Evolutionary conservation across 35 echinoderm and acorn worm species (phyloP).

Genomic region (Apostichopus californicus): DNA sequence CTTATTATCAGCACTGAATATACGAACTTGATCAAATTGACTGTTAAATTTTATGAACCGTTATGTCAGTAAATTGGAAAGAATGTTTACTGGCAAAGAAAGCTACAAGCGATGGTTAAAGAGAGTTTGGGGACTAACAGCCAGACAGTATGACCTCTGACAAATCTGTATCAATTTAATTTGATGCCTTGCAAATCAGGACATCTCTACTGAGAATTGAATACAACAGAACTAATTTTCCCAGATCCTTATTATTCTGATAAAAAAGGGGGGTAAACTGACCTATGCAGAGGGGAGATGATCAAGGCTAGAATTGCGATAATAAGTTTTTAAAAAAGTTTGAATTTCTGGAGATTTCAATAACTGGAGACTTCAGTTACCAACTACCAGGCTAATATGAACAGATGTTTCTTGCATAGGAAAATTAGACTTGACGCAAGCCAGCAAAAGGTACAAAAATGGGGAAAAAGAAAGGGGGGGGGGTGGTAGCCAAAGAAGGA

Average conservation of each 20-base stretch:
- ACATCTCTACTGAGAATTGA: conserved; percentile 21
- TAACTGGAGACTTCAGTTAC: too few species aligned
- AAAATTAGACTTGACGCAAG: background rate
- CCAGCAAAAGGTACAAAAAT: background rate
- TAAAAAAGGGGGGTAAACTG: background rate
- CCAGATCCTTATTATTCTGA: background rate
- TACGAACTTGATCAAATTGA: background rate
- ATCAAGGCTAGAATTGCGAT: background rate
- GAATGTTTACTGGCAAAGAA: conserved; percentile 2
- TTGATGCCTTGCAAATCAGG: conserved; percentile 1
- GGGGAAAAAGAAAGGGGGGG: background rate
- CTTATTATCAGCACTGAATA: too few species aligned
- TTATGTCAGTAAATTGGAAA: conserved; percentile 10
- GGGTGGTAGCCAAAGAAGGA: background rate
- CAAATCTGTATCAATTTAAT: conserved; percentile 36
- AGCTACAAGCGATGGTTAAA: background rate
- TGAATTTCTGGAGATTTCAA: too few species aligned
- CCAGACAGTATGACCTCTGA: conserved; percentile 10
- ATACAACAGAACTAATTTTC: conserved; percentile 20
- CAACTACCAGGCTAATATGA: too few species aligned
- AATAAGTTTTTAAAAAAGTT: background rate
- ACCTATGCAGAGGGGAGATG: background rate
- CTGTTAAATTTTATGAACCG: background rate
- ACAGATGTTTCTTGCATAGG: background rate
- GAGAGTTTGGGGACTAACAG: background rate